Evolutionary conservation across 2,797 vertebrate species (phyloP), one percentile per base, ranked within the genome.

Genomic region (Sphenodon punctatus): DNA sequence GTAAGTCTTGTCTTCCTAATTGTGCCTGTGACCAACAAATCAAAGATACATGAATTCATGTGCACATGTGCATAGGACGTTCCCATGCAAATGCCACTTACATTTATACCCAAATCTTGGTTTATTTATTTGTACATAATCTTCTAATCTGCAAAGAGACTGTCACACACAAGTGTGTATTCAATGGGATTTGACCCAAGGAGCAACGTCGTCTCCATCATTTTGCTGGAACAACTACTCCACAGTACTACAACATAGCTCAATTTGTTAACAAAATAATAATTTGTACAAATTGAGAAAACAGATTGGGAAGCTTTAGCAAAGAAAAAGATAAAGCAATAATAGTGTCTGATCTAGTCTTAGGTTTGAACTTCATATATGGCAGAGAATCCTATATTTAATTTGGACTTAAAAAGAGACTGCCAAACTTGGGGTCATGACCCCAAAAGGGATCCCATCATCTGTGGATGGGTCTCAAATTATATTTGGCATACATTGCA

Each of bases 71-170:
- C 49, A 51, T 36, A 59, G 23, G 80, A 27, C 8, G 75, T 3
- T 58, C 51, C 27, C 27, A 25, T 2, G 68, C 36, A 38, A 73
- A 67, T 3, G 14, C 30, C 10, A 25, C 10, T 83, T 41, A 68
- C 17, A 42, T 34, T 75, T 80, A 51, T 49, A 72, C 3, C 61
- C 61, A 0, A 49, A 80, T 55, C 83, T 43, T 1, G 60, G 42
- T 87, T 70, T 75, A 56, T 23, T 80, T 68, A 14, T 65, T 72
- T 6, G 0, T 60, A 56, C 56, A 20, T 49, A 2, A 42, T 78
- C 86, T 89, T 56, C 5, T 43, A 55, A 83, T 30, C 48, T 53
- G 83, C 5, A 46, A 67, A 78, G 68, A 72, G 60, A 41, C 91
- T 42, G 79, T 14, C 0, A 0, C 53, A 42, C 12, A 38, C n/a